phyloP scores from a whole-genome alignment of 1,140 invertebrate genomes.

The Stegodyphus mimosarum region DNA sequence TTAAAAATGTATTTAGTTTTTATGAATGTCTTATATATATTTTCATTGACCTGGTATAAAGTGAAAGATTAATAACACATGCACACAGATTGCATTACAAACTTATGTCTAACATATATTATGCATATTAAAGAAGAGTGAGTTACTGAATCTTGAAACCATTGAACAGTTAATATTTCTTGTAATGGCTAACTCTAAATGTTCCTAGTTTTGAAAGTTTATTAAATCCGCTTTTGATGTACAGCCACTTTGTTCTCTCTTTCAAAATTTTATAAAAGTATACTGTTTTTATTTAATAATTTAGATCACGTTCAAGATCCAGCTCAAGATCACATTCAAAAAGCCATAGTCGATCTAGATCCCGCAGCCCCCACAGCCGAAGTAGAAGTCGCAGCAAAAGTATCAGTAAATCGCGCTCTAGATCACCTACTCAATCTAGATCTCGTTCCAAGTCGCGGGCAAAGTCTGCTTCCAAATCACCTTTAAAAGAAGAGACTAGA shows the following conservation, averaged over 20 bases:
- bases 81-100: no score
- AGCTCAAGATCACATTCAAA: slow-evolving; percentile 63
- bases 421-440: slow-evolving; percentile 42
- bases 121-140: no score
- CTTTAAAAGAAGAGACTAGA: neutral
- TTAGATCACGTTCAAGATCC: slow-evolving; percentile 65
- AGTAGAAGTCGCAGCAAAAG: slow-evolving; percentile 9
- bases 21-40: no score
- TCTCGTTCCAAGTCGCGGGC: slow-evolving; percentile 66
- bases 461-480: slow-evolving; percentile 45
- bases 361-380: neutral
- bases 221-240: neutral
- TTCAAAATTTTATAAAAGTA: slow-evolving; percentile 8
- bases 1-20: no score
- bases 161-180: no score
- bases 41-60: no score
- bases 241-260: neutral
- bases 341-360: slow-evolving; percentile 6
- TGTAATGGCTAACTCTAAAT: no score
- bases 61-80: no score
- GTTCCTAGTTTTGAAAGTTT: no score
- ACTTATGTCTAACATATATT: no score
- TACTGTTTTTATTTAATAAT: neutral
- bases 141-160: no score
- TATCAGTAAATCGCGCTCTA: slow-evolving; percentile 66